These are phyloP conservation scores for Tetraodon nigroviridis DNA, from an alignment of 2,113 vertebrate genomes.

Conservation along the genomic window DNA sequence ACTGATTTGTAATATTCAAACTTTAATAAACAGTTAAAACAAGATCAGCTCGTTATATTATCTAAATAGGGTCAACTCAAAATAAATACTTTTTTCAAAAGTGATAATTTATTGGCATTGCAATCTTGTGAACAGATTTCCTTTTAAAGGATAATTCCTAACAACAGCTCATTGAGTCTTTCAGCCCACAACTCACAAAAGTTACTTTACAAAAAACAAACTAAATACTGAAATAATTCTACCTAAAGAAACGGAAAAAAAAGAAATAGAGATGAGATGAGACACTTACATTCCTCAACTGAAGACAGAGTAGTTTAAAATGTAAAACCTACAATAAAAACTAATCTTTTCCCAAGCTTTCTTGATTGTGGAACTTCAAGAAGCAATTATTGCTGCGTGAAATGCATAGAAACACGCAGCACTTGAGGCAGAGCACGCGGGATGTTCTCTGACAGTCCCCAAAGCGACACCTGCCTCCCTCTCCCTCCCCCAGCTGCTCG, in stretches of 20 bases:
- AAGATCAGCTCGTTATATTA: conserved; percentile 18
- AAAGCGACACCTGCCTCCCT: conserved; percentile 71
- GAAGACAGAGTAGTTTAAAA: conserved; percentile 12
- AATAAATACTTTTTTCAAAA: conserved; percentile 18
- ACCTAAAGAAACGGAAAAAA: conserved; percentile 12
- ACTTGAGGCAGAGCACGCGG: conserved; percentile 76
- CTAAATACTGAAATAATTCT: background rate
- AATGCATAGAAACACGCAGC: conserved; percentile 79
- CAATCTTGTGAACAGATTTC: no score
- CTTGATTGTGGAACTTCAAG: conserved; percentile 74
- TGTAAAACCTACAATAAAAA: background rate
- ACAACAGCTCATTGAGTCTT: no score
- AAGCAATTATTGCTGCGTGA: conserved; percentile 78
- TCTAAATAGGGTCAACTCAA: conserved; percentile 12
- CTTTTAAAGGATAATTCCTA: no score
- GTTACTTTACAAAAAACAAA: no score
- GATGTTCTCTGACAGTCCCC: conserved; percentile 73
- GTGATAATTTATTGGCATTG: no score
- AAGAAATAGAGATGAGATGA: conserved; percentile 6
- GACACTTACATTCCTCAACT: conserved; percentile 11
- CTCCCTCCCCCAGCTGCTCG: conserved; percentile 70
- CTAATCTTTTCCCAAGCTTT: conserved; percentile 43
- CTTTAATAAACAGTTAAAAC: conserved; percentile 1
- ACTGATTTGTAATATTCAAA: conserved; percentile 28
- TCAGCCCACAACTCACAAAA: no score